A percentile compares a stretch with the other conserved stretches of the same genome.
These are phyloP conservation scores for Tachyglossus aculeatus DNA, from an alignment of 2,797 vertebrate genomes.

Conservation along the genomic window DNA sequence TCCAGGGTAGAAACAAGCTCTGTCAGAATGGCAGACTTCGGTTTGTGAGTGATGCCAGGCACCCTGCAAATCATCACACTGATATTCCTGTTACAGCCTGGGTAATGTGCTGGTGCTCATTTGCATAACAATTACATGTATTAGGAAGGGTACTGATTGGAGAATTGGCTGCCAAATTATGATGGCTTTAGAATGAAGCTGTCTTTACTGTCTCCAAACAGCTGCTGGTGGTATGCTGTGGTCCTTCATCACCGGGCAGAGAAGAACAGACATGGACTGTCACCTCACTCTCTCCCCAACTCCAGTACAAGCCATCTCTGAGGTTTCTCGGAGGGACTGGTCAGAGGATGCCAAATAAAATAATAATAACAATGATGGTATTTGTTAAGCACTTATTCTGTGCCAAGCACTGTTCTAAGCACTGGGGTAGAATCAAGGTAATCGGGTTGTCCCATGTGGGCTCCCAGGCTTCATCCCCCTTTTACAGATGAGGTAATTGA, in stretches of 20 bases:
- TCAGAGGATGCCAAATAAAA: neutral
- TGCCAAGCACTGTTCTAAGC: too few relatives aligned
- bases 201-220: slow-evolving; percentile 10
- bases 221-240: neutral
- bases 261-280: neutral
- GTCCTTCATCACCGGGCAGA: neutral
- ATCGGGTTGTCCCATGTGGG: too few relatives aligned
- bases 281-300: neutral
- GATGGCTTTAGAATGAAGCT: slow-evolving; percentile 22
- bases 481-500: too few relatives aligned
- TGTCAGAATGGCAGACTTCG: too few relatives aligned
- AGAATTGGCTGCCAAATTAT: slow-evolving; percentile 22
- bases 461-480: too few relatives aligned
- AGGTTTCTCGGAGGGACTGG: neutral
- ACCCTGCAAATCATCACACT: slow-evolving; percentile 11
- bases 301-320: neutral
- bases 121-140: slow-evolving; percentile 39
- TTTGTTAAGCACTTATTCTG: too few relatives aligned
- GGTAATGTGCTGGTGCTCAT: slow-evolving; percentile 7
- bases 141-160: slow-evolving; percentile 35
- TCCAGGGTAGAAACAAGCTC: too few relatives aligned
- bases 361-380: neutral
- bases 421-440: too few relatives aligned
- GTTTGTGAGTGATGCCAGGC: neutral
- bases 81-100: neutral